A percentile compares a stretch with the other conserved stretches of the same genome.
phyloP scores from a whole-genome alignment of 2,797 vertebrate genomes.

The Diceros bicornis region DNA sequence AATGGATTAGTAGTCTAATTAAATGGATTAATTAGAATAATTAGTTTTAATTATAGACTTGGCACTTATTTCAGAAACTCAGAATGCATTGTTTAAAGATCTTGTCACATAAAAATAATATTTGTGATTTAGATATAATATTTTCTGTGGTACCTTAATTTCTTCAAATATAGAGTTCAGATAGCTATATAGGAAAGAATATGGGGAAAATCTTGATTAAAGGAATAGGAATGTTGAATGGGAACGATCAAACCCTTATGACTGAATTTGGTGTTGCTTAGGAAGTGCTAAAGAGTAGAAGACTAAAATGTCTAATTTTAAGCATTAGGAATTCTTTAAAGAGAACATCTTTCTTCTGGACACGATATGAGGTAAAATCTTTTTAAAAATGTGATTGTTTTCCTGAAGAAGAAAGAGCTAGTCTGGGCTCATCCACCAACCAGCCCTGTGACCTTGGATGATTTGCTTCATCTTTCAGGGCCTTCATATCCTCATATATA shows the following conservation, averaged over 20 bases:
- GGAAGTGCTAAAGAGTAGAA: slow-evolving; percentile 1
- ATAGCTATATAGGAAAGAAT: neutral
- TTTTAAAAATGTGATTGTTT: neutral
- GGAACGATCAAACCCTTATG: neutral
- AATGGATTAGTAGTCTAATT: neutral
- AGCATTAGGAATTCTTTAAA: neutral
- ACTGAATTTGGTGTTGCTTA: neutral
- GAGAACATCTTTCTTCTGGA: neutral
- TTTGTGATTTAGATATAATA: slow-evolving; percentile 12
- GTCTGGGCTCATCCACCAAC: neutral
- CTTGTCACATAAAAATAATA: slow-evolving; percentile 36
- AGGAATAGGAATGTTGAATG: neutral
- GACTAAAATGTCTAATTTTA: slow-evolving; percentile 8
- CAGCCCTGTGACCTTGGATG: neutral
- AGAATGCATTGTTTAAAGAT: slow-evolving; percentile 59
- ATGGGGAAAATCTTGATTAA: neutral
- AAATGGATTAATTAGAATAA: no score
- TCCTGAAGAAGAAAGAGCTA: neutral
- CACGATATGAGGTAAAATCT: neutral
- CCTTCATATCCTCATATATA: neutral
- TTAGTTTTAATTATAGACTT: slow-evolving; percentile 7
- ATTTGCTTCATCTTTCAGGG: slow-evolving; percentile 43
- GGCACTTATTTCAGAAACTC: slow-evolving; percentile 17
- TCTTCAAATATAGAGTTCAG: slow-evolving; percentile 28
- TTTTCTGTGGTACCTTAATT: slow-evolving; percentile 28